Conservation (phyloP, 2,888 invertebrate species). For the Coelinius sp. region DNA sequence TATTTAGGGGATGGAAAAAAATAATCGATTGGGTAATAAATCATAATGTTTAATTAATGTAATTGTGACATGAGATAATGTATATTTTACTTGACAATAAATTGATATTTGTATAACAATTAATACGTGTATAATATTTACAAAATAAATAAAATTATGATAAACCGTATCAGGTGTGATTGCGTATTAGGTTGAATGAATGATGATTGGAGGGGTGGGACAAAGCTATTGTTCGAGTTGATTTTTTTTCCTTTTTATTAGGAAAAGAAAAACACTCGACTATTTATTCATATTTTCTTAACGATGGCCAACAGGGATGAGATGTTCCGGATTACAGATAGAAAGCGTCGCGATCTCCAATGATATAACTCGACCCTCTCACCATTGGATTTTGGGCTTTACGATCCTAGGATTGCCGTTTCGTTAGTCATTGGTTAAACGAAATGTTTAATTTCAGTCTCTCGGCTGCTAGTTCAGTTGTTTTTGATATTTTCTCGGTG, state of each 20-base stretch:
- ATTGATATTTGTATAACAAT: slow-evolving; percentile 65
- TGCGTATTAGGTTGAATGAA: slow-evolving; percentile 48
- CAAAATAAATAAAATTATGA: slow-evolving; percentile 67
- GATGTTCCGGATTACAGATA: slow-evolving; percentile 47
- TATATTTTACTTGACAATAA: slow-evolving; percentile 60
- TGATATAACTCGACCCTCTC: slow-evolving; percentile 19
- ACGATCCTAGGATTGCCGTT: slow-evolving; percentile 41
- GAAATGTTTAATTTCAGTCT: slow-evolving; percentile 38
- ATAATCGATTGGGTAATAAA: background rate
- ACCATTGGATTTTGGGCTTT: slow-evolving; percentile 26
- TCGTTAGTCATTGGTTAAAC: slow-evolving; percentile 32
- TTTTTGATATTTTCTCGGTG: background rate
- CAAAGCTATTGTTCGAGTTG: slow-evolving; percentile 13
- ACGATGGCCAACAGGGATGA: slow-evolving; percentile 15
- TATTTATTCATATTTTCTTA: background rate
- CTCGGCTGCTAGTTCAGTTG: slow-evolving; percentile 22
- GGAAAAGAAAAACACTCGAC: slow-evolving; percentile 1
- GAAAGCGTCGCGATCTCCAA: slow-evolving; percentile 47
- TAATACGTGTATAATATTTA: slow-evolving; percentile 66
- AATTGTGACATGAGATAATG: slow-evolving; percentile 60
- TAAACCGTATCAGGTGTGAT: slow-evolving; percentile 54
- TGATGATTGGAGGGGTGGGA: slow-evolving; percentile 49
- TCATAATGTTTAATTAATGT: background rate
- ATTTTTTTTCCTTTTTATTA: background rate
- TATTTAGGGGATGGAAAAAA: background rate